Base-by-base conservation (phyloP, 2,888 invertebrate genomes). In the Brenthis ino region DNA sequence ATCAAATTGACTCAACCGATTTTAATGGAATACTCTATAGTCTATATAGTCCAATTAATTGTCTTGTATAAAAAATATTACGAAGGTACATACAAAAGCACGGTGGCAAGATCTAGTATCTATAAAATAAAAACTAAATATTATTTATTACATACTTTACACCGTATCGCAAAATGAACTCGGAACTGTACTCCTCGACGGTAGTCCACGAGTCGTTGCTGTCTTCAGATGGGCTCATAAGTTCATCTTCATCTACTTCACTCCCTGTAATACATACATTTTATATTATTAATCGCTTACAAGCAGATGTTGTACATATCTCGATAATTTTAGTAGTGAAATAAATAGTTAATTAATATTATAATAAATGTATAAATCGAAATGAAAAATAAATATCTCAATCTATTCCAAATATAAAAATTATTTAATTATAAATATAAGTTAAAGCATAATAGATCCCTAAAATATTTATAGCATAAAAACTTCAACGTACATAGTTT, bases 201-300 rank as follows among this genome's bases (percentile, higher is more conserved):
- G 95, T 95, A 69, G 95, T 95, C 96, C 96, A 96, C 12, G 96
- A 96, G 81, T 97, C 96, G 86, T 96, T 96, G 87, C 96, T 96
- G 87, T 96, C 96, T 84, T 96, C 96, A 50, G 96, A 95, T 77
- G 95, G 95, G 78, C 95, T 95, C 83, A 94, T 91, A 78, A 94
- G 91, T 82, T 95, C 95, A 77, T 95, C 95, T 81, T 95, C 95
- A 80, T 96, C 96, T 86, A 95, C 94, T 86, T 95, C 95, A 82
- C 95, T 95, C 71, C 95, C 95, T 95, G 85, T 12, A 86, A 81
- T 70, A 58, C 68, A 68, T 57, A 72, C 48, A 14, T 48, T 55
- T 33, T 12, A 47, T 13, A 16, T 20, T 20, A 33, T n/a, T 24
- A 12, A 24, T 43, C 11, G 11, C 8, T 33, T 13, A 50, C 20